Evolutionary conservation across 53 echinoderm and acorn worm species (phyloP), one percentile per base, ranked within the genome.

Genomic region (Astropecten irregularis): DNA sequence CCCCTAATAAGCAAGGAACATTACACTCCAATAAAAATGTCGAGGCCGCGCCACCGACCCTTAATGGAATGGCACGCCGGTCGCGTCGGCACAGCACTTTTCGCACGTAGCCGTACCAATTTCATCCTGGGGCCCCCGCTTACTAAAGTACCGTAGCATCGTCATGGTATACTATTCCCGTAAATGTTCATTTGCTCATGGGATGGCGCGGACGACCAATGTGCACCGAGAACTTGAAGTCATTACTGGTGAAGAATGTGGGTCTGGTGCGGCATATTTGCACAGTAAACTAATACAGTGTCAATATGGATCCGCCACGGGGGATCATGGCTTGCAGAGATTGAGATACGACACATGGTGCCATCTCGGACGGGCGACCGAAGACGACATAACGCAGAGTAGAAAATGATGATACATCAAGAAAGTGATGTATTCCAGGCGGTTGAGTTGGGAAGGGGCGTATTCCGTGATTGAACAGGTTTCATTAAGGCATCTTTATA

Each of bases 41-140:
- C n/a, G n/a, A n/a, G n/a, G n/a, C n/a, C n/a, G n/a, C n/a, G 35
- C 79, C 62, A 47, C 76, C 79, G 61, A 56, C 79, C 62, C 79
- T 18, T 7, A 79, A 79, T 79, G 79, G 79, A 79, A 79, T 79
- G 79, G 79, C 46, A 79, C 56, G 79, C 79, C 56, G 74, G 32
- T 31, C 74, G 19, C 6, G 42, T 8, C 42, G n/a, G 42, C 42
- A 42, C 42, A 11, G 42, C 42, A 42, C 42, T 42, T 11, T n/a
- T 42, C 6, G 42, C 42, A 42, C 42, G 42, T 42, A 38, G 19
- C 66, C 66, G 66, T 66, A 38, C 53, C 33, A 66, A 23, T 21
- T 69, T 46, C 70, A 69, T 69, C 25, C 13, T 67, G 19, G 19
- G 32, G 37, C 20, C 21, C 36, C 28, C n/a, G n/a, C 39, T 31